phyloP scores from a whole-genome alignment of 1,140 invertebrate genomes.

The Trachymyrmex septentrionalis region DNA sequence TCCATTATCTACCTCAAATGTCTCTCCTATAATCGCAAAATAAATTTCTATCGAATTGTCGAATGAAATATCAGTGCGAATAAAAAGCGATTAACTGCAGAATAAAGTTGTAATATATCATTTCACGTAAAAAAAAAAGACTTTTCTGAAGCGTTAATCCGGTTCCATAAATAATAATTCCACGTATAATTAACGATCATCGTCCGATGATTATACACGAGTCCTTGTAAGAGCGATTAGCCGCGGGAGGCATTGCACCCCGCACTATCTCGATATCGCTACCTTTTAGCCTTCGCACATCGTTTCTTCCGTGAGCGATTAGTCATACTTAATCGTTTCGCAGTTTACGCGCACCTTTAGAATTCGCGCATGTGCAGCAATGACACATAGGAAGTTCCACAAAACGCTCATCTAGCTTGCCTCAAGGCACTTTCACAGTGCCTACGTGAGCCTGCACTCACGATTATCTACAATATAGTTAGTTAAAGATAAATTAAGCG shows the following conservation, averaged over 20 bases:
- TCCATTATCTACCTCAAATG: neutral
- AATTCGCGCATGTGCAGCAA: neutral
- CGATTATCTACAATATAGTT: neutral
- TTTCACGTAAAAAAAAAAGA: neutral
- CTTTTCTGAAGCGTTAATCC: constrained; percentile 21
- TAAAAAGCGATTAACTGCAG: neutral
- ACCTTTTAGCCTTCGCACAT: constrained; percentile 25
- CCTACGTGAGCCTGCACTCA: neutral
- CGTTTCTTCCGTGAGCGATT: constrained; percentile 49
- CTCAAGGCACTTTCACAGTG: neutral
- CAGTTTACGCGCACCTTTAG: constrained; percentile 50
- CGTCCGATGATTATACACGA: constrained; percentile 5
- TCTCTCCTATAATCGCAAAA: neutral
- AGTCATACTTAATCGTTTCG: constrained; percentile 46
- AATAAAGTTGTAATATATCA: neutral
- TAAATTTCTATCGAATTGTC: constrained; percentile 7
- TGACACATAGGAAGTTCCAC: constrained; percentile 43
- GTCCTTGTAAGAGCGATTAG: constrained; percentile 50
- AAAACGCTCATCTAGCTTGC: constrained; percentile 25
- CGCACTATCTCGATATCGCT: constrained; percentile 36
- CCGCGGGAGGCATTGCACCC: constrained; percentile 38
- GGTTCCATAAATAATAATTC: neutral
- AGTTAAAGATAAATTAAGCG: neutral
- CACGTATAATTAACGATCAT: constrained; percentile 39
- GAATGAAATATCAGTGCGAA: neutral